A percentile compares a stretch with the other conserved stretches of the same genome.
Conservation (phyloP, 2,113 vertebrate species). For the Promerops cafer region DNA sequence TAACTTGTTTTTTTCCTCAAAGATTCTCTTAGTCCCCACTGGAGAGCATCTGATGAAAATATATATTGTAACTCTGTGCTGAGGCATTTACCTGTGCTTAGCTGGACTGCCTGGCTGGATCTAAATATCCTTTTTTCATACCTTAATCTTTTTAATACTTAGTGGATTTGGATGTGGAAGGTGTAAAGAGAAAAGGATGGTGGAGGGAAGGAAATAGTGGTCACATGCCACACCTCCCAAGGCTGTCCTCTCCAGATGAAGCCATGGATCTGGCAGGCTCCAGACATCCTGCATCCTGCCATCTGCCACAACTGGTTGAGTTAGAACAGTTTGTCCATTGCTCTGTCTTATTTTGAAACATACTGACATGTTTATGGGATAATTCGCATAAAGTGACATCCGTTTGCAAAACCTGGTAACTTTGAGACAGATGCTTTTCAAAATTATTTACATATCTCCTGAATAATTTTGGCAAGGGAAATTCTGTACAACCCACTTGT, state of each 20-base stretch:
- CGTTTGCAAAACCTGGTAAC: neutral
- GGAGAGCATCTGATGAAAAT: neutral
- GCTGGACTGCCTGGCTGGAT: neutral
- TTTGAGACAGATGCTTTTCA: neutral
- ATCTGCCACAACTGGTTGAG: neutral
- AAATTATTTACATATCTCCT: neutral
- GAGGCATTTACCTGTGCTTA: neutral
- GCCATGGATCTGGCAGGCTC: neutral
- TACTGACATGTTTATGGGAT: neutral
- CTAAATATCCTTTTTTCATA: neutral
- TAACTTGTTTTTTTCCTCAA: fast-evolving
- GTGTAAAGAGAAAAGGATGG: neutral
- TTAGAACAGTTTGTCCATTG: conserved; percentile 1
- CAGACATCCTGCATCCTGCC: neutral
- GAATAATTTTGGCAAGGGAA: neutral
- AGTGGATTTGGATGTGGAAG: neutral
- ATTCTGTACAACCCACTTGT: neutral
- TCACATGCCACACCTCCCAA: fast-evolving
- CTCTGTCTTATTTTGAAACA: conserved; percentile 4
- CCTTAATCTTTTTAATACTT: neutral
- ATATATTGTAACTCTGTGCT: neutral
- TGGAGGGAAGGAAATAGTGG: neutral
- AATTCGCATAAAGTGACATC: neutral
- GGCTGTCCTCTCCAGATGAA: neutral
- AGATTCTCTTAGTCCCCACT: neutral